Conservation (phyloP, 2,113 vertebrate species). For the Marmota monax region DNA sequence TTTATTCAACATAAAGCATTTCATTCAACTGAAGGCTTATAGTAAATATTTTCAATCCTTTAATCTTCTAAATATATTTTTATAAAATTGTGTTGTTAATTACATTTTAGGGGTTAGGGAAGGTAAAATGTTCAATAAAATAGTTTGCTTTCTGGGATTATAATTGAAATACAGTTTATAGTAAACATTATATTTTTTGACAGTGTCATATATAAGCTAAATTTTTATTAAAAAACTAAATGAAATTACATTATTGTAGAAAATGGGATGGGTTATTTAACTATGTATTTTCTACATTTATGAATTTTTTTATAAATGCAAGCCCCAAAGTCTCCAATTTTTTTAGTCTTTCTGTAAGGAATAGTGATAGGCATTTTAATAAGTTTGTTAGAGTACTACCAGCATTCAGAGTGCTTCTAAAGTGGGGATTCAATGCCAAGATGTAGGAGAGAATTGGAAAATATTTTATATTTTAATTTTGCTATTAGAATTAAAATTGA, state of each 20-base stretch:
- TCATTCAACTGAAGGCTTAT: neutral
- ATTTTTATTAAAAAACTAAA: slow-evolving; percentile 36
- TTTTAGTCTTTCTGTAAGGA: neutral
- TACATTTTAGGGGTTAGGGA: neutral
- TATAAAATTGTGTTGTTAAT: neutral
- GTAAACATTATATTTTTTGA: neutral
- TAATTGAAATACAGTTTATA: neutral
- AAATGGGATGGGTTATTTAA: neutral
- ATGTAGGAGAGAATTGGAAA: slow-evolving; percentile 9
- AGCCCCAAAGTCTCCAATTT: neutral
- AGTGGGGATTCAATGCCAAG: neutral
- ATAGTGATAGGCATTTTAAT: neutral
- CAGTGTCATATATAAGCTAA: neutral
- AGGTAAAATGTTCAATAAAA: neutral
- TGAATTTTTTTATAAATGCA: neutral
- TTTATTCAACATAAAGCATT: neutral
- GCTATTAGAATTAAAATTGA: neutral
- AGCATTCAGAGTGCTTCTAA: neutral
- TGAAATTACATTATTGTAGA: neutral
- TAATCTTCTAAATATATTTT: neutral
- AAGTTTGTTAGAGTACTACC: neutral
- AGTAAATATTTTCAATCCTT: neutral
- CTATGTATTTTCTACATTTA: neutral
- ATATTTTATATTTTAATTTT: slow-evolving; percentile 47
- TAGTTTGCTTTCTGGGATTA: neutral